These are phyloP conservation scores for Euzetes globulus DNA, from an alignment of 2,888 invertebrate species.

Conservation along the genomic window DNA sequence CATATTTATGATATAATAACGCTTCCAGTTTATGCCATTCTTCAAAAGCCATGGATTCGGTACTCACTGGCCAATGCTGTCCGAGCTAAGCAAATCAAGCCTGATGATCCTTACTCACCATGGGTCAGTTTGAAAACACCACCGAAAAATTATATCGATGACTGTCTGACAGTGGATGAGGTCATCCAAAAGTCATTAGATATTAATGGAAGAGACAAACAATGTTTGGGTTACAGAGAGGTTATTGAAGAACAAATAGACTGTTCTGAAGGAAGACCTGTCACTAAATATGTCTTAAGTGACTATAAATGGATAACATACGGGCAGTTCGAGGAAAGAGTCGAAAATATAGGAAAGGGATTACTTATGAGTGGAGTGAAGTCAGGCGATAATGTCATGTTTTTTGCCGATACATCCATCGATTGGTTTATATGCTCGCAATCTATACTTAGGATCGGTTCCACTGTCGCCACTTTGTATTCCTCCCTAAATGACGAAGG, in stretches of 20 bases:
- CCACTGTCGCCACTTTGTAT: slow-evolving; percentile 80
- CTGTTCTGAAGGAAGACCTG: slow-evolving; percentile 88
- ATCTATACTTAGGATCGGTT: slow-evolving; percentile 76
- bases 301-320: slow-evolving; percentile 84
- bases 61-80: slow-evolving; percentile 11
- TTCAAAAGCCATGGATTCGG: slow-evolving; percentile 76
- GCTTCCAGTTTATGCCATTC: slow-evolving; percentile 76
- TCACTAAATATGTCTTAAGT: slow-evolving; percentile 83
- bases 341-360: slow-evolving; percentile 72
- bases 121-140: background rate
- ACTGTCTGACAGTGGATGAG: slow-evolving; percentile 30
- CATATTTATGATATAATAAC: slow-evolving; percentile 84
- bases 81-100: slow-evolving; percentile 11
- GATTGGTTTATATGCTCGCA: slow-evolving; percentile 98
- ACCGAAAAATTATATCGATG: slow-evolving; percentile 27
- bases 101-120: background rate
- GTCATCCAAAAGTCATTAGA: slow-evolving; percentile 12
- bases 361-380: slow-evolving; percentile 67
- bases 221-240: slow-evolving; percentile 79
- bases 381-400: slow-evolving; percentile 68
- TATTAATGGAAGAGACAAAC: slow-evolving; percentile 57
- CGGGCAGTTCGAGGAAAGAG: slow-evolving; percentile 64
- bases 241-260: slow-evolving; percentile 85
- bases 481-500: slow-evolving; percentile 95
- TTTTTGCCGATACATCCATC: slow-evolving; percentile 93